These are phyloP conservation scores for Syngnathus floridae DNA, from an alignment of 2,113 vertebrate species.

Conservation along the genomic window DNA sequence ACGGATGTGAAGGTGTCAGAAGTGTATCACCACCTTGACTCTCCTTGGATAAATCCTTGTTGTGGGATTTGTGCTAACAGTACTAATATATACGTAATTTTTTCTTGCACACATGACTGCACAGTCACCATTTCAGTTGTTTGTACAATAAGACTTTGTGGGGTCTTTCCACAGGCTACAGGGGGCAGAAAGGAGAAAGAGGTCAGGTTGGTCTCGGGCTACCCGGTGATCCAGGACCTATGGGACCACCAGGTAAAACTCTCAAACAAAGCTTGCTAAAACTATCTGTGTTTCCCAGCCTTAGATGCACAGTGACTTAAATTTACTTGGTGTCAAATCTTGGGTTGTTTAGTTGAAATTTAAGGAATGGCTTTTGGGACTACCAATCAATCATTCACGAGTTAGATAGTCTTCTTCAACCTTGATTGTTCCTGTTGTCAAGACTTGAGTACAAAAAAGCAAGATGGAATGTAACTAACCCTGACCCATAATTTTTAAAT, in stretches of 20 bases:
- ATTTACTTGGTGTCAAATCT: neutral
- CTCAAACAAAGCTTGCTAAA: neutral
- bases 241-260: slow-evolving; percentile 81
- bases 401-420: neutral
- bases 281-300: neutral
- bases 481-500: no score
- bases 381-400: neutral
- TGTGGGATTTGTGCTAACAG: slow-evolving; percentile 46
- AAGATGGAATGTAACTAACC: neutral
- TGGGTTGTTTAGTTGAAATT: neutral
- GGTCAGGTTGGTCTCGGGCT: slow-evolving; percentile 90
- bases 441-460: neutral
- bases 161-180: slow-evolving; percentile 73
- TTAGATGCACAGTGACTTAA: neutral
- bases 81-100: slow-evolving; percentile 33
- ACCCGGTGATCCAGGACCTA: slow-evolving; percentile 79
- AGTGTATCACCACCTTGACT: slow-evolving; percentile 18
- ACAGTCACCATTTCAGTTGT: slow-evolving; percentile 14
- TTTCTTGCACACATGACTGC: neutral
- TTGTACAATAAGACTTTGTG: slow-evolving; percentile 51
- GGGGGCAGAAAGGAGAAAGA: slow-evolving; percentile 96
- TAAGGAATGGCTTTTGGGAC: neutral
- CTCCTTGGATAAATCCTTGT: slow-evolving; percentile 11
- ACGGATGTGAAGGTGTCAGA: slow-evolving; percentile 20
- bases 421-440: neutral